Base-by-base conservation (phyloP, 2,113 vertebrate genomes). In the Alethe castanea region DNA sequence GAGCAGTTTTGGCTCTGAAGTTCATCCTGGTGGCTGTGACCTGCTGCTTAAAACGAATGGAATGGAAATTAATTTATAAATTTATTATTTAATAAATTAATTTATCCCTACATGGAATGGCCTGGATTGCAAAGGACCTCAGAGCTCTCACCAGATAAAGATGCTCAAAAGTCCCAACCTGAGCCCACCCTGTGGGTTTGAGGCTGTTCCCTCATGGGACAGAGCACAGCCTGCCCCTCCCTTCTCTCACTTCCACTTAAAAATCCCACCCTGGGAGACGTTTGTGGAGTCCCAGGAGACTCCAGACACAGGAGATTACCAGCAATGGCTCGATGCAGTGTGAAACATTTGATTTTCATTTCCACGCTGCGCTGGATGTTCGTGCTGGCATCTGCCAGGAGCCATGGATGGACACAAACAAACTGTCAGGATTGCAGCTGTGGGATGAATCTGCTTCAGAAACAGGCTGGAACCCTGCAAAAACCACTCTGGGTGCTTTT, bases 301-400 rank as follows among this genome's bases (percentile, higher is more conserved):
- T 56, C 57, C 48, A 44, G 81, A 44, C 20, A 5, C 13, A 18
- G 83, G 80, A 69, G 72, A 65, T 86, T 29, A 38, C 64, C 28
- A 35, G 67, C 84, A 77, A 4, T 65, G 77, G 69, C 72, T 95
- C 87, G 77, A 50, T 14, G 35, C 50, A 82, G 85, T 40, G 29
- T 38, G n/a, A 82, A 96, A 62, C 35, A 56, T 35, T 79, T 69
- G 57, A 60, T 86, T 88, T 88, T 88, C 66, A 19, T 86, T 76
- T 70, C 73, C 76, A 42, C 47, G 4, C 76, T 36, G 76, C 71
- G 1, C 14, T 90, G 89, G 79, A 56, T 35, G 45, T 24, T 81
- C 57, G 10, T 47, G 81, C 77, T 70, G 60, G 65, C 89, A 57
- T 40, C 88, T 90, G 78, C 45, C 88, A 61, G 24, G 73, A 74